Percentiles rank a stretch among this genome's conserved stretches.
Conservation (phyloP, 2,113 vertebrate genomes). For the Panthera leo region DNA sequence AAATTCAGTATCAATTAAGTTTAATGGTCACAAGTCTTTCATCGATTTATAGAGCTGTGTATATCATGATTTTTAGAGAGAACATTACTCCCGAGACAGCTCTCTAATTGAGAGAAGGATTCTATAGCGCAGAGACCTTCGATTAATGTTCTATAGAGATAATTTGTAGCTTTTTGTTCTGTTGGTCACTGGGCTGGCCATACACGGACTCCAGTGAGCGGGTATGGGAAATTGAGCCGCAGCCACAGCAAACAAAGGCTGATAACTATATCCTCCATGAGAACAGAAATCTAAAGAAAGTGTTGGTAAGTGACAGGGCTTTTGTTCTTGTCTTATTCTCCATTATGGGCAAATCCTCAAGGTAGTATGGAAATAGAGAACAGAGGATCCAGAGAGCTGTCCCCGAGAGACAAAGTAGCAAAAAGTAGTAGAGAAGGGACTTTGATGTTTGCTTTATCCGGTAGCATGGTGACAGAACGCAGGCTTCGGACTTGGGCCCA, state of each 20-base stretch:
- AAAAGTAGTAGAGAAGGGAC: background rate
- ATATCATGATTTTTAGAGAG: constrained; percentile 84
- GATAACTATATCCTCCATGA: constrained; percentile 56
- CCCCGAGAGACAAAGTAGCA: background rate
- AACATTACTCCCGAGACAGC: constrained; percentile 81
- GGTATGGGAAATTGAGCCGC: constrained; percentile 41
- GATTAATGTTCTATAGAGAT: constrained; percentile 77
- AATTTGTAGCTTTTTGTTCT: constrained; percentile 83
- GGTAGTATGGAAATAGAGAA: background rate
- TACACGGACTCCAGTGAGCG: constrained; percentile 59
- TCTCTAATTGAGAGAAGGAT: constrained; percentile 82
- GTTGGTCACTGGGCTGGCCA: constrained; percentile 66
- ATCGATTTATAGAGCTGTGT: constrained; percentile 80
- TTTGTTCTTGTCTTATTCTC: constrained; percentile 56
- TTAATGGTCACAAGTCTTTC: constrained; percentile 83
- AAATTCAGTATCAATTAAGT: constrained; percentile 85
- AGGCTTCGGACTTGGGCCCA: background rate
- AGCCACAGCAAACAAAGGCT: constrained; percentile 67
- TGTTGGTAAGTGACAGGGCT: background rate
- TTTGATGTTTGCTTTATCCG: background rate
- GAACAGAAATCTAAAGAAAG: constrained; percentile 26
- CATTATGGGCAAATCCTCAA: constrained; percentile 26
- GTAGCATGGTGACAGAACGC: background rate
- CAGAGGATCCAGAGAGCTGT: background rate
- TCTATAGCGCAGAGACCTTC: constrained; percentile 78